Base-by-base conservation (phyloP, 2,797 vertebrate genomes). In the Pogoniulus pusillus region DNA sequence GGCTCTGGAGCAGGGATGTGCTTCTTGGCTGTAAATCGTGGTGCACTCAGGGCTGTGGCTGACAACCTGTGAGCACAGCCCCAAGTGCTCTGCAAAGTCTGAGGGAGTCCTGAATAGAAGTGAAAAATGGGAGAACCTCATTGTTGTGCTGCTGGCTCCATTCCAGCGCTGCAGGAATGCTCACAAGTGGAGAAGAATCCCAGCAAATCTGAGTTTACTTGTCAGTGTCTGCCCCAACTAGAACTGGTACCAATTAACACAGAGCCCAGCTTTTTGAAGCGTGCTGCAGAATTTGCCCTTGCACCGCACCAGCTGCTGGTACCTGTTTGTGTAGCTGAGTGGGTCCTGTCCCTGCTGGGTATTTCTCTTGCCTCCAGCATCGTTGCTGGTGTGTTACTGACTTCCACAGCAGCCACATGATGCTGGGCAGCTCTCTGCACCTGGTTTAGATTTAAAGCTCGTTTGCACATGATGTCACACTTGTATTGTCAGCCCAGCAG, bases 381-480 rank as follows among this genome's bases (percentile, higher is more conserved):
- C 49, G 43, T 90, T 58, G 84, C 86, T 92, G 53, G 62, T 89
- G 41, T 47, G 24, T 82, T 91, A 20, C 90, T 80, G 96, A 93
- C 91, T 96, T 82, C 23, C 4, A 72, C 95, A 22, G 93, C 94
- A 93, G 96, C 96, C 87, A 4, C 79, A 20, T 57, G 81, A 95
- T 83, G 35, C 95, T 96, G 89, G 94, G 95, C 97, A 96, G 95
- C 93, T 95, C 90, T 75, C 75, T 0, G 88, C 97, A 97, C 97
- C 97, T 98, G 97, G 96, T 96, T 97, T 96, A 94, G 77, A 96
- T 97, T 98, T 97, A 97, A 97, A 96, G 86, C 96, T 97, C 94
- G 13, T 97, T 97, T 97, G 96, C 96, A 96, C 96, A 95, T 97
- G 97, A 97, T 97, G 97, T 97, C 97, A 97, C 97, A 93, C 87